Evolutionary conservation across 2,797 vertebrate species (phyloP).

Genomic region (Takifugu rubripes): DNA sequence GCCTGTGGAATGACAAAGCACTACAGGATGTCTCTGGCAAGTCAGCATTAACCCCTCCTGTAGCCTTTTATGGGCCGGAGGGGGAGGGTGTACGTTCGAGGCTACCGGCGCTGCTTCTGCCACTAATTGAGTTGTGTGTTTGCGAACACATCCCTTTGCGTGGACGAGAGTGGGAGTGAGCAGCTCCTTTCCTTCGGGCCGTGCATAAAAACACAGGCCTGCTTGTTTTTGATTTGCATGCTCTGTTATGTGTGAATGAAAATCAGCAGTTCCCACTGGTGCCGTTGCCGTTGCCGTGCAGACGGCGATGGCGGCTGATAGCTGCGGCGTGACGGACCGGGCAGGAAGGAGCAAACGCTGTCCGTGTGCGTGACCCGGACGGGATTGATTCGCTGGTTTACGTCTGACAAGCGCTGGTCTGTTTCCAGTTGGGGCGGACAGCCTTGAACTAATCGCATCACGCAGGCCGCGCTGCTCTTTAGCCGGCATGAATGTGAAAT

Average conservation of each 20-base stretch:
- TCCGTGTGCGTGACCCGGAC: too few relatives aligned
- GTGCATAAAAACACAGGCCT: conserved; percentile 67
- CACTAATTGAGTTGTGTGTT: conserved; percentile 55
- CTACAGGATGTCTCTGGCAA: conserved; percentile 68
- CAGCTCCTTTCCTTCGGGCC: conserved; percentile 62
- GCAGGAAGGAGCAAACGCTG: neutral
- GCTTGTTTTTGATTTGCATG: conserved; percentile 62
- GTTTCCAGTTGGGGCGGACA: conserved; percentile 32
- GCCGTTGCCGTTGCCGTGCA: conserved; percentile 24
- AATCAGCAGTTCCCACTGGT: conserved; percentile 33
- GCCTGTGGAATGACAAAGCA: conserved; percentile 71
- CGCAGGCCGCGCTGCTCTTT: neutral
- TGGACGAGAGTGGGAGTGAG: conserved; percentile 25
- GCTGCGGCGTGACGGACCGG: conserved; percentile 34
- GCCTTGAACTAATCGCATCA: neutral
- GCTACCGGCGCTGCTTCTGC: conserved; percentile 58
- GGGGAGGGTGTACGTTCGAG: conserved; percentile 46
- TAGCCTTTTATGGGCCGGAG: conserved; percentile 58
- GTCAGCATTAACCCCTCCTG: conserved; percentile 60
- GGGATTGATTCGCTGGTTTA: neutral
- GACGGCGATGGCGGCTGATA: conserved; percentile 28
- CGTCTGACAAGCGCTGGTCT: too few relatives aligned
- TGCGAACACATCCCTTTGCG: conserved; percentile 1
- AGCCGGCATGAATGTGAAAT: conserved; percentile 7
- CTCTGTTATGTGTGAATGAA: conserved; percentile 41